Percentiles rank a stretch among this genome's conserved stretches.
Evolutionary conservation across 2,797 vertebrate species (phyloP).

Genomic region (Coregonus suidteri): DNA sequence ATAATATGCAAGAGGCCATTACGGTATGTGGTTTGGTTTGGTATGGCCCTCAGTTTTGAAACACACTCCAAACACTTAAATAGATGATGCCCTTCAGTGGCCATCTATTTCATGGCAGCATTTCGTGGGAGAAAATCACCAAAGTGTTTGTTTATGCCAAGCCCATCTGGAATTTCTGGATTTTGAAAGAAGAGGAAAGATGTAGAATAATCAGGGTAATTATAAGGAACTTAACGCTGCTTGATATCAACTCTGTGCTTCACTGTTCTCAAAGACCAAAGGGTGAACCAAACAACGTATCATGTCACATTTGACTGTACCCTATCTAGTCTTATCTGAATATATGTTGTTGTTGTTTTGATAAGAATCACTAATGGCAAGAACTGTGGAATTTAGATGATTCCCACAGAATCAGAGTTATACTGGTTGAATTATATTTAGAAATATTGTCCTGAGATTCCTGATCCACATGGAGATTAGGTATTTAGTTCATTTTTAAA

Average conservation of each 20-base stretch:
- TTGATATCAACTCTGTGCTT: neutral
- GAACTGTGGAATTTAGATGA: neutral
- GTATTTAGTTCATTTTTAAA: too few relatives aligned
- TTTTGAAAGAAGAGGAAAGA: neutral
- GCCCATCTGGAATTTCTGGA: neutral
- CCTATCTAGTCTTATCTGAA: neutral
- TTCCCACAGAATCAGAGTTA: neutral
- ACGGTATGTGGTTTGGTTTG: neutral
- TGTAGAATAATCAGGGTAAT: neutral
- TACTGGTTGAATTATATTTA: neutral
- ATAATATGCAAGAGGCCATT: neutral
- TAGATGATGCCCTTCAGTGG: neutral
- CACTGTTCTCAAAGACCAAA: slow-evolving; percentile 1
- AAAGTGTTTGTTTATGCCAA: slow-evolving; percentile 1
- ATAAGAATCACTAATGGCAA: neutral
- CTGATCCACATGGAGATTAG: too few relatives aligned
- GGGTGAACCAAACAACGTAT: neutral
- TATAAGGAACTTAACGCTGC: neutral
- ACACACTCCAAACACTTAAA: neutral
- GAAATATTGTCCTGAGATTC: too few relatives aligned
- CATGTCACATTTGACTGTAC: neutral
- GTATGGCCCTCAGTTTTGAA: too few relatives aligned
- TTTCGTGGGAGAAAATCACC: neutral
- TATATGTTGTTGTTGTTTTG: neutral
- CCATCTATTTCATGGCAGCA: neutral